Conservation (phyloP, 2,888 invertebrate species). For the Halictus ligatus region DNA sequence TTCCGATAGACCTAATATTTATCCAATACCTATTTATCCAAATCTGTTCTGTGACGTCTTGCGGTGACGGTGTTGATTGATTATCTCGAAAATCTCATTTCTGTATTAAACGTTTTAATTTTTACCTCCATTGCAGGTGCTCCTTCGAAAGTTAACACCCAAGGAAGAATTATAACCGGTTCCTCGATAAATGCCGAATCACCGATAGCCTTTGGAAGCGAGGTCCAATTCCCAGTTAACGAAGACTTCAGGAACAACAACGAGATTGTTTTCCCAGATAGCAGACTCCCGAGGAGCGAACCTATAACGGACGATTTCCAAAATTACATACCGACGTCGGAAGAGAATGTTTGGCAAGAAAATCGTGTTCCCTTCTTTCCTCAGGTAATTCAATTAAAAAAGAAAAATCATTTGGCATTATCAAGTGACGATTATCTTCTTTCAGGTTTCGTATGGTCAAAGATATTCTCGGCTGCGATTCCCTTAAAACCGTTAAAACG, state of each 20-base stretch:
- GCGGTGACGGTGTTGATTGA: no score
- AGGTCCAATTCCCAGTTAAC: slow-evolving; percentile 26
- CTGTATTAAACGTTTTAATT: neutral
- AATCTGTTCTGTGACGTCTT: neutral
- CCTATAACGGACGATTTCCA: slow-evolving; percentile 16
- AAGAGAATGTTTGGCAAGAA: neutral
- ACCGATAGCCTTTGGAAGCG: neutral
- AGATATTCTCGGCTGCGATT: slow-evolving; percentile 34
- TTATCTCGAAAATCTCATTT: neutral
- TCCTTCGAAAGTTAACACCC: neutral
- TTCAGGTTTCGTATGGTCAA: slow-evolving; percentile 9
- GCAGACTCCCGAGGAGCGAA: slow-evolving; percentile 1
- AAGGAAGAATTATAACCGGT: slow-evolving; percentile 17
- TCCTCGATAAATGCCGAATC: neutral
- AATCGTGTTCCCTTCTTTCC: slow-evolving; percentile 42
- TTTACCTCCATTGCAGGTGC: neutral
- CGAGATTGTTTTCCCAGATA: slow-evolving; percentile 48
- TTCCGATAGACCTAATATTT: no score
- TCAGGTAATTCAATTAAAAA: slow-evolving; percentile 28
- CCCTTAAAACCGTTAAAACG: neutral
- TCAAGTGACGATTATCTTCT: neutral
- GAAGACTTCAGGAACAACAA: neutral
- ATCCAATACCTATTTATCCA: neutral
- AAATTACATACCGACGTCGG: slow-evolving; percentile 10
- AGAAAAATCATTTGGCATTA: no score